A percentile compares a stretch with the other conserved stretches of the same genome.
phyloP scores from a whole-genome alignment of 1,140 invertebrate species.

The Octopus sinensis region DNA sequence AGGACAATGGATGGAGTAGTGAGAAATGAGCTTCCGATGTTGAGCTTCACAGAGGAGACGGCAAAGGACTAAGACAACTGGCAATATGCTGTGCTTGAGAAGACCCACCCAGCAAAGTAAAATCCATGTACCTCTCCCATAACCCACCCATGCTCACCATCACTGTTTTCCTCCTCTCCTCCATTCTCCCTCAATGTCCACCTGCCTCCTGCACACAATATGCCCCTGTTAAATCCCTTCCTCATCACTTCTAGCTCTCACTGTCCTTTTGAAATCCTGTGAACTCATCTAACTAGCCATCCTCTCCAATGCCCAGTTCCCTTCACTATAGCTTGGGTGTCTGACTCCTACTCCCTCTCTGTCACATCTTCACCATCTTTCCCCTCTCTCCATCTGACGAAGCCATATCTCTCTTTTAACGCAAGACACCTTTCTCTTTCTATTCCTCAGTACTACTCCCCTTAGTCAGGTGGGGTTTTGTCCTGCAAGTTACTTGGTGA shows the following conservation, averaged over 20 bases:
- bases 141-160: background rate
- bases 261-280: background rate
- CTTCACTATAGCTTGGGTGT: background rate
- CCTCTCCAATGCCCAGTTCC: background rate
- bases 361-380: background rate
- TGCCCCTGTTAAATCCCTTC: background rate
- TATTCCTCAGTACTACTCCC: too few species aligned
- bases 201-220: background rate
- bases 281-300: background rate
- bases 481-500: too few species aligned
- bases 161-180: background rate
- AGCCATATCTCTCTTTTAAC: background rate
- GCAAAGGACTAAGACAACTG: too few species aligned
- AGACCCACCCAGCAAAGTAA: too few species aligned
- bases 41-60: too few species aligned
- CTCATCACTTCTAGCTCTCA: background rate
- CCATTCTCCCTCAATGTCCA: background rate
- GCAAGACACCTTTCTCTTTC: too few species aligned
- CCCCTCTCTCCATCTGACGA: background rate
- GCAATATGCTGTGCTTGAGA: too few species aligned
- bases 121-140: background rate
- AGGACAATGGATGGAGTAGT: too few species aligned
- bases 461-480: too few species aligned
- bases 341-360: background rate
- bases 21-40: too few species aligned